Conservation (phyloP, 23 tunicate genomes). For the Clavelina lepadiformis region DNA sequence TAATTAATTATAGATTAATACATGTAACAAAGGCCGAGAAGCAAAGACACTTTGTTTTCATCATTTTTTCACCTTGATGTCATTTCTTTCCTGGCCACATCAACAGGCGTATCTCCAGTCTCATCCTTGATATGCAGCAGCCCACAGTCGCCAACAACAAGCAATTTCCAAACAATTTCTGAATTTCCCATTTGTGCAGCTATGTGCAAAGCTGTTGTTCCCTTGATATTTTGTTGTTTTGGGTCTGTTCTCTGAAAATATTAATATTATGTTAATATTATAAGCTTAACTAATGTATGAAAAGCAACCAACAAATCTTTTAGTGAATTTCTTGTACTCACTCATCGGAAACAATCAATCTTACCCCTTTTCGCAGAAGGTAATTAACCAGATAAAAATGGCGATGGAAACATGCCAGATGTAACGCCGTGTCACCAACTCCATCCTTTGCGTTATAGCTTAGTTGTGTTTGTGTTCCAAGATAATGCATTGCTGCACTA, state of each 20-base stretch:
- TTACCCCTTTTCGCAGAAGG: slow-evolving; percentile 46
- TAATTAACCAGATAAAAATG: slow-evolving; percentile 24
- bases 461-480: slow-evolving; percentile 42
- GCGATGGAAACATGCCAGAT: slow-evolving; percentile 34
- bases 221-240: slow-evolving; percentile 29
- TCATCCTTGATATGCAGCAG: slow-evolving; percentile 34
- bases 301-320: background rate
- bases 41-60: background rate
- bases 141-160: slow-evolving; percentile 29
- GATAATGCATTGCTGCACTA: slow-evolving; percentile 60
- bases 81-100: slow-evolving; percentile 31
- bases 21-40: background rate
- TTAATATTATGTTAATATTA: background rate
- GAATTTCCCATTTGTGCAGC: slow-evolving; percentile 55
- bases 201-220: slow-evolving; percentile 60
- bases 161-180: slow-evolving; percentile 50
- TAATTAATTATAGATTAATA: slow-evolving; percentile 1
- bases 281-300: background rate
- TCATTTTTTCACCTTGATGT: slow-evolving; percentile 13
- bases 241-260: slow-evolving; percentile 38
- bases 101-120: slow-evolving; percentile 54
- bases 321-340: background rate
- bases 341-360: background rate
- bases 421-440: slow-evolving; percentile 55
- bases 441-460: slow-evolving; percentile 19